A percentile compares a stretch with the other conserved stretches of the same genome.
These are phyloP conservation scores for Drosophila quadrilineata DNA, from an alignment of 1,140 invertebrate species.

Conservation along the genomic window DNA sequence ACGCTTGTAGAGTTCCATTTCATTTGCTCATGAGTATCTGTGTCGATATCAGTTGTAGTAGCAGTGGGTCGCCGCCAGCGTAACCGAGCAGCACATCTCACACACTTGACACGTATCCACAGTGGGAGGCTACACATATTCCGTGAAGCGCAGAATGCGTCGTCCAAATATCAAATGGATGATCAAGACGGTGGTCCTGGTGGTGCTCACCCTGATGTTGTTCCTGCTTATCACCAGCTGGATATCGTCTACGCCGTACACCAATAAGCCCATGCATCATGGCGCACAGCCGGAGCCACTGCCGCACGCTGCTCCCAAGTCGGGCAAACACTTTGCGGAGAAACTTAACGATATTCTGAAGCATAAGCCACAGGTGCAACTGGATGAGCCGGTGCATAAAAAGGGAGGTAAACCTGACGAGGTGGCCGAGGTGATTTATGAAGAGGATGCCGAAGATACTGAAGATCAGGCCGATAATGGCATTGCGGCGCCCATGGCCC, in stretches of 20 bases:
- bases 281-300: constrained; percentile 36
- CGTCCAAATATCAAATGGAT: constrained; percentile 78
- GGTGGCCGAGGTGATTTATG: background rate
- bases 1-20: no score
- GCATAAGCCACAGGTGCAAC: background rate
- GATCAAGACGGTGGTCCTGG: constrained; percentile 54
- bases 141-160: constrained; percentile 48
- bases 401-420: background rate
- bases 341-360: background rate
- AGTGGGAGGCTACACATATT: background rate
- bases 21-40: constrained; percentile 7
- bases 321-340: background rate
- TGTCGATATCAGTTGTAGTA: constrained; percentile 23
- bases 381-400: constrained; percentile 11
- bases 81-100: constrained; percentile 7
- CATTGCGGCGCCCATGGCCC: background rate
- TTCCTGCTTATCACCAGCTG: constrained; percentile 71
- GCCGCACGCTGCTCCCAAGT: background rate
- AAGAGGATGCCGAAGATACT: constrained; percentile 9
- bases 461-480: background rate
- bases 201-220: constrained; percentile 56
- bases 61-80: constrained; percentile 9
- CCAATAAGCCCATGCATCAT: constrained; percentile 62
- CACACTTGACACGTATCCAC: constrained; percentile 60
- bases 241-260: constrained; percentile 69